Base-by-base conservation (phyloP, 2,888 invertebrate species). In the Yponomeuta plumbellus region DNA sequence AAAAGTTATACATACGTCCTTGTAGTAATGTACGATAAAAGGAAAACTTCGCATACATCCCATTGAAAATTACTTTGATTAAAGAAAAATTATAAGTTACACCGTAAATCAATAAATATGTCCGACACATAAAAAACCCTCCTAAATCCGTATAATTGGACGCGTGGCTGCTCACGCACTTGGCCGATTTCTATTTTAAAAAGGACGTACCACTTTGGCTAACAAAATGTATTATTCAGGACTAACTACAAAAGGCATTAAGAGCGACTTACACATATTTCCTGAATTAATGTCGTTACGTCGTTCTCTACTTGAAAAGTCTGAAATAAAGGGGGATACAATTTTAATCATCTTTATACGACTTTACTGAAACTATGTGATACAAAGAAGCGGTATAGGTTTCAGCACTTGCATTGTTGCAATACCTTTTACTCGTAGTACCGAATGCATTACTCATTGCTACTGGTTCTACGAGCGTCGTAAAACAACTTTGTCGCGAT, bases 331-430 rank as follows among this genome's bases (percentile, higher is more conserved):
- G 44, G 13, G 44, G 13, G 44, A 52, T 52, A 52, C 44, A 52
- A 52, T 52, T 17, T 52, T 52, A 52, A 52, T 52, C 44, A 52
- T 52, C 17, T 52, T 52, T 52, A 52, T 52, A 52, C 44, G 44
- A 52, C 17, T 34, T 34, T 34, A 34, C 34, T 17, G 44, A 52
- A 17, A 52, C 44, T 52, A 17, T 52, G 44, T 52, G 44, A 5
- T 17, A 52, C 44, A 52, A 52, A 52, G 44, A 17, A 52, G 44
- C 44, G 17, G 44, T 17, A 52, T 52, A 52, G 44, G 17, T 52
- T 17, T 17, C 5, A 13, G 1, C 44, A 13, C 44, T 44, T 52
- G 44, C 44, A 52, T 17, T 52, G 44, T 52, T 52, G 44, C 44
- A 52, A 17, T 17, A 17, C 17, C 17, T 17, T 8, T 52, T 52